Evolutionary conservation across 2,888 invertebrate genomes (phyloP), one percentile per base, ranked within the genome.

Genomic region (Torymus aiolomorphi): DNA sequence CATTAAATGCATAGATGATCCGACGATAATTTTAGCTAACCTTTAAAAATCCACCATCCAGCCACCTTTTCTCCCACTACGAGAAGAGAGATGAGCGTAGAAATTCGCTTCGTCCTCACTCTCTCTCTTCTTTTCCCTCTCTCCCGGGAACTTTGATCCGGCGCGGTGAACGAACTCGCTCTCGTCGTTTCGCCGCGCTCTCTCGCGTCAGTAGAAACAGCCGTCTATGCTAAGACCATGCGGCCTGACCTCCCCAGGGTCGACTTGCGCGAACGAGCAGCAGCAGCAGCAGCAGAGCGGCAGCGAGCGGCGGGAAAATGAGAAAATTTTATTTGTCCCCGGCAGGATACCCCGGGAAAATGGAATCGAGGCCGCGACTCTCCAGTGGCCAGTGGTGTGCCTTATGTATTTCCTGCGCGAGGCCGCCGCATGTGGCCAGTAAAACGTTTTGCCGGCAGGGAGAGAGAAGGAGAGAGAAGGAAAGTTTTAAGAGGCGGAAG

Each of bases 261-360:
- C 78, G 70, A 78, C 75, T 87, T 86, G 84, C 83, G 79, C 83
- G 82, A 82, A 83, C 80, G 83, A 82, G 70, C 73, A 80, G 80
- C 80, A 42, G 42, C 8, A 42, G 31, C 31, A 31, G 31, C 5
- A 31, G 31, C 31, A 24, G 24, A 24, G 24, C 24, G 3, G 24
- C 24, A 31, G 56, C 52, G 78, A 52, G 77, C 70, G 56, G 49
- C 76, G 76, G 83, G 85, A 86, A 87, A 88, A 87, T 86, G 85
- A 85, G 83, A 85, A 86, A 88, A 88, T 87, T 88, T 88, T 88
- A 89, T 88, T 87, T 86, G 85, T 86, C 85, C 83, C 82, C 80
- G 85, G 84, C 84, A 86, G 42, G 42, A 42, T 42, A 42, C 42
- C 4, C 8, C 14, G 24, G 62, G 42, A 73, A 24, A 73, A 63